Evolutionary conservation across 2,113 vertebrate genomes (phyloP).

Genomic region (Ammodytes marinus): DNA sequence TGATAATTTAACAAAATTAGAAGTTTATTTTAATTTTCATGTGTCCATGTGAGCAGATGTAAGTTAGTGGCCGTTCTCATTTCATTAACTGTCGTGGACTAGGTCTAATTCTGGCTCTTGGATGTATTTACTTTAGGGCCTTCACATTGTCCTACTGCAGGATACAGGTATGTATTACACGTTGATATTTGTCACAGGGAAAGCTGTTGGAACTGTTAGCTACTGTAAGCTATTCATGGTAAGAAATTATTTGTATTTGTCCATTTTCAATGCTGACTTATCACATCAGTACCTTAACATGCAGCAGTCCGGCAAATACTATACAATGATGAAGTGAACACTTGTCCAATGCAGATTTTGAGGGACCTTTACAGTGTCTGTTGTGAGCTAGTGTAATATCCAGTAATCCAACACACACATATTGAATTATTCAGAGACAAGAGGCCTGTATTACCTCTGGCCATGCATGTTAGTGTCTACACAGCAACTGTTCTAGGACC

Average conservation of each 20-base stretch:
- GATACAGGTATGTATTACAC: neutral
- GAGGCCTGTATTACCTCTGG: neutral
- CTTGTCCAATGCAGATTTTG: neutral
- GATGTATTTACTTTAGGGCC: neutral
- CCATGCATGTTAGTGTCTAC: constrained; percentile 33
- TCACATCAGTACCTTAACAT: neutral
- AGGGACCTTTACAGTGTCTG: neutral
- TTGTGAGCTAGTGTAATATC: neutral
- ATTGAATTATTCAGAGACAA: neutral
- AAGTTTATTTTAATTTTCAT: too few species aligned
- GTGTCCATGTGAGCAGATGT: too few species aligned
- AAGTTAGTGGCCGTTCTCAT: too few species aligned
- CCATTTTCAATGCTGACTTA: neutral
- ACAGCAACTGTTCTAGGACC: constrained; percentile 25
- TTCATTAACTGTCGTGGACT: too few species aligned
- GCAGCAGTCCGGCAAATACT: neutral
- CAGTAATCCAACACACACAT: constrained; percentile 4
- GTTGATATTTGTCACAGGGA: too few species aligned
- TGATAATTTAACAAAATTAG: too few species aligned
- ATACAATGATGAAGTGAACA: neutral
- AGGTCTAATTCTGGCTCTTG: neutral
- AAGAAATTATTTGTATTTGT: neutral
- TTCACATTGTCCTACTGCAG: neutral
- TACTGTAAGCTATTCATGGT: too few species aligned
- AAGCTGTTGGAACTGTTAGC: too few species aligned